Evolutionary conservation across 2,113 vertebrate species (phyloP).

Genomic region (Varanus salvator): DNA sequence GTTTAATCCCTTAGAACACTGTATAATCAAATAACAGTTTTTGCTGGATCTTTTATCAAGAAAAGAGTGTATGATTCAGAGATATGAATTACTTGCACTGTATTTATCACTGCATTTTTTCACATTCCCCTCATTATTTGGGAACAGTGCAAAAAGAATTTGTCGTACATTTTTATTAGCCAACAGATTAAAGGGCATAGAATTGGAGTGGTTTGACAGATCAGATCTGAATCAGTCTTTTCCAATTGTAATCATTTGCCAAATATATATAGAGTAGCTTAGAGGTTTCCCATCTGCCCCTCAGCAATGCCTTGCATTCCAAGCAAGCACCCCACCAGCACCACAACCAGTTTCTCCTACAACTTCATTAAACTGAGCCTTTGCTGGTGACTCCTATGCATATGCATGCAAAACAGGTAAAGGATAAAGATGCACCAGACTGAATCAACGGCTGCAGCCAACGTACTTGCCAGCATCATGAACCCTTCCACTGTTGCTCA

Average conservation of each 20-base stretch:
- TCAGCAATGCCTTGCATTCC: background rate
- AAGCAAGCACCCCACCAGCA: background rate
- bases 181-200: background rate
- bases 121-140: background rate
- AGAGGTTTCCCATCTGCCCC: background rate
- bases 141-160: background rate
- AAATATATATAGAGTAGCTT: background rate
- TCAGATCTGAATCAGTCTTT: background rate
- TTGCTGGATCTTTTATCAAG: background rate
- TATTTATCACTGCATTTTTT: background rate
- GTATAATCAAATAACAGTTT: background rate
- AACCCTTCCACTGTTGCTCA: background rate
- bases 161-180: background rate
- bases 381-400: background rate
- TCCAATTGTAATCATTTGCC: background rate
- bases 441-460: background rate
- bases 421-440: background rate
- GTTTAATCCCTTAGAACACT: accelerated
- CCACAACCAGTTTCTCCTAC: background rate
- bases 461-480: background rate
- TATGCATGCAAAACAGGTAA: too few species aligned
- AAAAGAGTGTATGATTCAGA: conserved; percentile 7
- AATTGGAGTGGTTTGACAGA: background rate
- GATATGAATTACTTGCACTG: background rate
- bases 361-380: background rate